phyloP scores from a whole-genome alignment of 1,140 invertebrate genomes.

The Berghia stephanieae region DNA sequence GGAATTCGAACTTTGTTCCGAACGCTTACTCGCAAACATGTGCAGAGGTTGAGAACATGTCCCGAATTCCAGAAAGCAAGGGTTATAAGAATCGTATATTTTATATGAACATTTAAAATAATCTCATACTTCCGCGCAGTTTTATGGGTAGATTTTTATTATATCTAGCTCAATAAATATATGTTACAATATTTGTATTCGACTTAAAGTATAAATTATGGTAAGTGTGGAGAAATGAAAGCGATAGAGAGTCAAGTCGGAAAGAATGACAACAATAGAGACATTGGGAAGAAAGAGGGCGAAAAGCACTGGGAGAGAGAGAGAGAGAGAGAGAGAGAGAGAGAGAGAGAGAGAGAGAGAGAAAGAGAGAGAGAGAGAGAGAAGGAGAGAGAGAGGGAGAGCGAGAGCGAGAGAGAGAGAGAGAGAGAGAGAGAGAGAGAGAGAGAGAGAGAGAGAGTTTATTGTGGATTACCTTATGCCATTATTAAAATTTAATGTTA shows the following conservation, averaged over 20 bases:
- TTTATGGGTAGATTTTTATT: too few relatives aligned
- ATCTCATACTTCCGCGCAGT: too few relatives aligned
- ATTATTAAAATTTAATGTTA: not conserved
- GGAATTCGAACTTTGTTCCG: too few relatives aligned
- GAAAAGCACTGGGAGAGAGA: conserved; percentile 6
- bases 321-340: conserved; percentile 11
- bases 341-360: conserved; percentile 17
- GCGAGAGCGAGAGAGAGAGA: not conserved
- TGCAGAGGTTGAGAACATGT: too few relatives aligned
- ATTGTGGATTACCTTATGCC: not conserved
- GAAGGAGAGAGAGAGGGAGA: not conserved
- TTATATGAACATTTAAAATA: too few relatives aligned
- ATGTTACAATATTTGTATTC: too few relatives aligned
- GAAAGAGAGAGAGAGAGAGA: conserved; percentile 27
- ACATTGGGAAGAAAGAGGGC: not conserved
- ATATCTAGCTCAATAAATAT: too few relatives aligned
- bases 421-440: not conserved
- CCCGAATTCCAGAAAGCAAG: too few relatives aligned
- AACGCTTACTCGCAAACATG: too few relatives aligned
- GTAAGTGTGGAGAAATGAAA: too few relatives aligned
- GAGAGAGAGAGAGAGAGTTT: not conserved
- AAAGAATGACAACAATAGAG: not conserved
- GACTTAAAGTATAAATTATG: too few relatives aligned
- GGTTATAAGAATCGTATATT: too few relatives aligned
- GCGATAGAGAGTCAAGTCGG: not conserved